phyloP scores from a whole-genome alignment of 2,797 vertebrate genomes.

The Trematomus bernacchii region DNA sequence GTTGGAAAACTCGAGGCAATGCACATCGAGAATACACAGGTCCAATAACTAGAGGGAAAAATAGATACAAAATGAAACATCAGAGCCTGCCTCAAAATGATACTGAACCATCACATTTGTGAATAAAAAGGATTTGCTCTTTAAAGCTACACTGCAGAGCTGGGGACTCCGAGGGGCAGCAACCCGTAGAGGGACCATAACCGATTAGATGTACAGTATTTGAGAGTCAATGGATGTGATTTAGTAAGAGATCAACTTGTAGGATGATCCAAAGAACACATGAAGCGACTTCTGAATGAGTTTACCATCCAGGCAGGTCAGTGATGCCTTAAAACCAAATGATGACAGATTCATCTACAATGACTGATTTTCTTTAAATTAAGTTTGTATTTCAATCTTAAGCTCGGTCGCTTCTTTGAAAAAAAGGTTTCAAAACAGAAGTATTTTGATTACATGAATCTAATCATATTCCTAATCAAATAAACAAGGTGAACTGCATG shows the following conservation, averaged over 20 bases:
- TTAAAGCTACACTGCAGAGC: not conserved
- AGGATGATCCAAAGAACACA: not conserved
- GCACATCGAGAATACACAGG: conserved; percentile 92
- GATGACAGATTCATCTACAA: no score
- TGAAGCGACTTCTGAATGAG: not conserved
- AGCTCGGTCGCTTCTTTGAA: no score
- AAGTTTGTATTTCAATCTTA: no score
- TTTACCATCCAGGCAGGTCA: not conserved
- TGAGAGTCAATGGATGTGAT: not conserved
- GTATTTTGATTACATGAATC: no score
- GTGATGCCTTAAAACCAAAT: not conserved
- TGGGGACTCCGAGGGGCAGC: not conserved
- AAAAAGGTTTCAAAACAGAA: no score
- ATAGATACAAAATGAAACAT: not conserved
- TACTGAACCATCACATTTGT: not conserved
- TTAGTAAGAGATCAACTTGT: not conserved
- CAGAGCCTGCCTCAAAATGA: not conserved
- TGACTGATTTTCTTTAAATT: not conserved
- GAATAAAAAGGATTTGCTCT: not conserved
- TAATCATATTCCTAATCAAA: no score
- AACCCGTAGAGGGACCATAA: not conserved
- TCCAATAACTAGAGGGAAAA: conserved; percentile 88
- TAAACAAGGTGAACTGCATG: no score
- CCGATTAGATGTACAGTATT: no score
- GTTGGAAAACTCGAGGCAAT: conserved; percentile 92